These are phyloP conservation scores for Microcebus tavaratra DNA, from an alignment of 2,113 vertebrate species.

Conservation along the genomic window DNA sequence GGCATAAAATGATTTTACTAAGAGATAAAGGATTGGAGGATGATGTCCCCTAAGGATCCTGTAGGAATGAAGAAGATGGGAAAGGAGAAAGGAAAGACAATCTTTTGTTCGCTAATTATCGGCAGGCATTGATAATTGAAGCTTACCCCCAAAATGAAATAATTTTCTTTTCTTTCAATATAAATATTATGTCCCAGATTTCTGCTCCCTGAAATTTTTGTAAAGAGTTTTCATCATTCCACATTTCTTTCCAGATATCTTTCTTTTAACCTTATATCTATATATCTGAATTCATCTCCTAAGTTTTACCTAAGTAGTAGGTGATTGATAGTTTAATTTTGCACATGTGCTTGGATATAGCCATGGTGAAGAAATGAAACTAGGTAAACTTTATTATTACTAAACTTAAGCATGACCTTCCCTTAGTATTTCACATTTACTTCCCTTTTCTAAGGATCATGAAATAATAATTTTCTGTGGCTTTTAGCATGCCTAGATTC, in stretches of 20 bases:
- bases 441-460: background rate
- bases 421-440: background rate
- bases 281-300: constrained; percentile 45
- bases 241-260: background rate
- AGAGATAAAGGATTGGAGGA: background rate
- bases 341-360: background rate
- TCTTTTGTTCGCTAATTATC: background rate
- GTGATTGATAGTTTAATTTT: constrained; percentile 61
- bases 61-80: background rate
- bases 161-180: background rate
- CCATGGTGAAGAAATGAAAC: constrained; percentile 51
- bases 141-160: background rate
- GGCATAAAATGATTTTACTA: background rate
- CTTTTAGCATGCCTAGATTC: background rate
- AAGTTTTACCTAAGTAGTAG: background rate
- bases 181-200: background rate
- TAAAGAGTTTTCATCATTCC: background rate
- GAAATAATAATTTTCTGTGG: constrained; percentile 31
- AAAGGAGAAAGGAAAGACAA: background rate
- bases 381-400: constrained; percentile 47
- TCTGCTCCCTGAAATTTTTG: background rate
- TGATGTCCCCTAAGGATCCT: background rate
- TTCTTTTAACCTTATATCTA: constrained; percentile 16
- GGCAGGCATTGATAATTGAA: background rate
- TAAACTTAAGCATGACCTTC: constrained; percentile 23